Base-by-base conservation (phyloP, 1,140 invertebrate species). In the Manduca sexta region DNA sequence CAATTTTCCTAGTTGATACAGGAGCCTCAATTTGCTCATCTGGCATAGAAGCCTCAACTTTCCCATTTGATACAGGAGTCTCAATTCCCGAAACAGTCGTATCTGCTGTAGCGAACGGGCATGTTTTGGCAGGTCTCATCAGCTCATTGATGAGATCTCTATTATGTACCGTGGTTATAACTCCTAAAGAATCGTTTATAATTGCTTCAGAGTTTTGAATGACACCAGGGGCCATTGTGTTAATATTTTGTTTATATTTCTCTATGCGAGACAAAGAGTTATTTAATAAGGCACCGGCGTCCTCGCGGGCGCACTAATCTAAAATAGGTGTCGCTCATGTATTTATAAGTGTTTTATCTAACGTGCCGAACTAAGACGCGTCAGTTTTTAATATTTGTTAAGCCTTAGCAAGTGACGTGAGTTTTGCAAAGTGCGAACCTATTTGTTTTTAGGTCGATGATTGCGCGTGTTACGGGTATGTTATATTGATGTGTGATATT, bases 301-400 rank as follows among this genome's bases (percentile, higher is more conserved):
- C 29, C 33, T 62, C 61, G 67, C 65, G 64, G 45, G 52, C 69
- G 58, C 53, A 84, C 75, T 81, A 72, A 60, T 56, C 62, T 50
- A 44, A 46, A 49, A 35, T 70, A 73, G 54, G 62, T 73, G 65
- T 62, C 50, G 65, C 47, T 63, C 49, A 50, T 64, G 71, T 73
- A 74, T 80, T 66, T 83, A 83, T 83, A 80, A 77, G 53, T 68
- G 56, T 69, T 74, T 71, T 74, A 76, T 81, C 73, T 52, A 21
- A 46, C 11, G 13, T 34, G 29, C 33, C 54, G 34, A 52, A 56
- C 34, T 52, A n/a, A 40, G 30, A 17, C 13, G 56, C 46, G 48
- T 37, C 41, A 26, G 21, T 26, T 26, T 26, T 5, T 3, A 26
- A 26, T 26, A 26, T 26, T 26, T 26, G 21, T 26, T 26, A 8